A percentile compares a stretch with the other conserved stretches of the same genome.
Evolutionary conservation across 2,797 vertebrate genomes (phyloP).

Genomic region (Sternarchorhynchus goeldii): DNA sequence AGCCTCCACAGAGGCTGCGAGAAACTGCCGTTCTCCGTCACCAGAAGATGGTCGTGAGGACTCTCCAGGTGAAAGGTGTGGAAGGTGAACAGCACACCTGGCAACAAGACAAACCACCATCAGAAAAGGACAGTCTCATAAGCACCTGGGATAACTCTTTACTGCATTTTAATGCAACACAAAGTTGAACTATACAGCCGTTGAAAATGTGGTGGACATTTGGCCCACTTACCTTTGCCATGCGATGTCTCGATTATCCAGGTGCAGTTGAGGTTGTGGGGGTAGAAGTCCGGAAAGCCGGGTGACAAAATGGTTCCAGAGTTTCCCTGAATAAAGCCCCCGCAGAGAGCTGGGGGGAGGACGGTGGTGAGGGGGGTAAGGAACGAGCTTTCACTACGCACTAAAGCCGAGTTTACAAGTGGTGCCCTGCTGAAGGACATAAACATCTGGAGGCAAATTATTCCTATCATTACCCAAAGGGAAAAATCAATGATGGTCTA

Average conservation of each 20-base stretch:
- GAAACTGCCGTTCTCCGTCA: constrained; percentile 95
- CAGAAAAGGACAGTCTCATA: not conserved
- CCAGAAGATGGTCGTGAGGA: constrained; percentile 91
- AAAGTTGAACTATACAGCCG: too few relatives aligned
- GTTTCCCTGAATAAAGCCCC: constrained; percentile 94
- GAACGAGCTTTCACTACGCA: constrained; percentile 54
- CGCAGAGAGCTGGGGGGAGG: constrained; percentile 84
- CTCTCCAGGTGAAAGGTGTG: constrained; percentile 98
- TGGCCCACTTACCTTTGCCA: constrained; percentile 87
- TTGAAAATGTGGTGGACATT: not conserved
- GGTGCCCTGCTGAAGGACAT: constrained; percentile 65
- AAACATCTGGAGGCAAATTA: constrained; percentile 60
- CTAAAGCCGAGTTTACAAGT: constrained; percentile 63
- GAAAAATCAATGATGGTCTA: constrained; percentile 70
- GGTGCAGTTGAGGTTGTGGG: constrained; percentile 98
- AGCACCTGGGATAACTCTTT: not conserved
- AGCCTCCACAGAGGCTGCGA: constrained; percentile 88
- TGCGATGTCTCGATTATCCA: constrained; percentile 97
- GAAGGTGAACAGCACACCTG: constrained; percentile 96
- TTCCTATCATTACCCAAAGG: constrained; percentile 62
- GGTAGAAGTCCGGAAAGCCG: constrained; percentile 98
- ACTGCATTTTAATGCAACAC: not conserved
- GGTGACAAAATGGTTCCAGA: constrained; percentile 94
- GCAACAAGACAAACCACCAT: not conserved
- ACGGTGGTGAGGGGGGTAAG: constrained; percentile 27